Conservation (phyloP, 2,888 invertebrate genomes). For the Cistogaster globosa region DNA sequence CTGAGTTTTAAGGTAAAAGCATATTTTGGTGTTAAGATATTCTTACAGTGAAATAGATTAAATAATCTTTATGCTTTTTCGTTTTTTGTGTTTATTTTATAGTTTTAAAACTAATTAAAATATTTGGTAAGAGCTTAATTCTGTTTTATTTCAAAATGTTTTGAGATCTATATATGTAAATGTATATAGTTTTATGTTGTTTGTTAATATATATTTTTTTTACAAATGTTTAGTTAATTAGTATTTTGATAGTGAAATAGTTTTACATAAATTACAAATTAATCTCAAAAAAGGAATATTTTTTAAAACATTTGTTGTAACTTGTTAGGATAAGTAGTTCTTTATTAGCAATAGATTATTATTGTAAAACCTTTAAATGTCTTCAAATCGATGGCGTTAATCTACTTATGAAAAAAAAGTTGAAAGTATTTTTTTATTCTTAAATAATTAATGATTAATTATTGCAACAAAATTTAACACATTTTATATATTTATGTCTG, state of each 20-base stretch:
- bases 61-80: background rate
- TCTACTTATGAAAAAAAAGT: background rate
- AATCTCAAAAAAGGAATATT: conserved; percentile 36
- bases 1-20: conserved; percentile 48
- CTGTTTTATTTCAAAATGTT: conserved; percentile 43
- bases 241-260: background rate
- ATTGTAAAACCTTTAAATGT: background rate
- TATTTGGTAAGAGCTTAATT: conserved; percentile 69
- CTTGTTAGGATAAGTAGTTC: conserved; percentile 44
- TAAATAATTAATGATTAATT: conserved; percentile 13
- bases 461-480: conserved; percentile 45
- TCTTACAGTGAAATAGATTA: conserved; percentile 65
- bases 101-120: conserved; percentile 59
- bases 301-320: background rate
- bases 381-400: conserved; percentile 18
- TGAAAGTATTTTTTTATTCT: too few relatives aligned
- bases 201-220: conserved; percentile 43
- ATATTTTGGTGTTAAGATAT: conserved; percentile 65
- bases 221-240: conserved; percentile 22
- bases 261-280: conserved; percentile 54
- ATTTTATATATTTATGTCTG: background rate
- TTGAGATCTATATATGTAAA: conserved; percentile 62
- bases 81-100: background rate
- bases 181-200: background rate
- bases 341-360: conserved; percentile 60